A percentile compares a stretch with the other conserved stretches of the same genome.
Evolutionary conservation across 1,140 invertebrate species (phyloP).

Genomic region (Zaprionus capensis): DNA sequence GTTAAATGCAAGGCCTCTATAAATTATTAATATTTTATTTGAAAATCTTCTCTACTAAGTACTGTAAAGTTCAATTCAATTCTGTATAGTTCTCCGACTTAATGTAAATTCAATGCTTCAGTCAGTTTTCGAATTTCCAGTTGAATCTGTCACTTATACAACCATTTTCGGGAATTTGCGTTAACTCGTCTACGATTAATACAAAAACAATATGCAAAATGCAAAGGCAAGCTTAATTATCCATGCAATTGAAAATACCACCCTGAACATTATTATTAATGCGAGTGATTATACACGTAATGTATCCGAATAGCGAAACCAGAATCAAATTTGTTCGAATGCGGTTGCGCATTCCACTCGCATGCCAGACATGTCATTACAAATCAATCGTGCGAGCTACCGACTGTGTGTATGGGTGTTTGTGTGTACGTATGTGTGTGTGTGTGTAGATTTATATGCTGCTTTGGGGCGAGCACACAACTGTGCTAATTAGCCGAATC

Average conservation of each 20-base stretch:
- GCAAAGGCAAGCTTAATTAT: slow-evolving; percentile 1
- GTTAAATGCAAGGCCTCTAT: too few relatives aligned
- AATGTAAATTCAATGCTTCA: too few relatives aligned
- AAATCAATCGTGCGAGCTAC: slow-evolving; percentile 22
- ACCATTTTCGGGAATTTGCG: neutral
- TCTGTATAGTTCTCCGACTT: too few relatives aligned
- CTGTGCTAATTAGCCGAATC: slow-evolving; percentile 58
- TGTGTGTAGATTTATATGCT: slow-evolving; percentile 7
- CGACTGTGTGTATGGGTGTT: neutral
- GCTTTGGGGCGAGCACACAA: slow-evolving; percentile 27
- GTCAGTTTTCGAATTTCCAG: too few relatives aligned
- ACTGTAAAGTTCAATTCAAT: too few relatives aligned
- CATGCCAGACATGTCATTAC: slow-evolving; percentile 36
- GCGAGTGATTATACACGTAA: slow-evolving; percentile 13
- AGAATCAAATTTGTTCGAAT: slow-evolving; percentile 27
- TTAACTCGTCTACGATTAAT: neutral
- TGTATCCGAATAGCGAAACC: slow-evolving; percentile 10
- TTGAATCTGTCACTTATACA: neutral
- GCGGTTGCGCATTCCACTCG: slow-evolving; percentile 30
- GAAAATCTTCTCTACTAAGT: too few relatives aligned
- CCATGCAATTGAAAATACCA: neutral
- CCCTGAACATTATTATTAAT: slow-evolving; percentile 9
- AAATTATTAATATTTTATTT: too few relatives aligned
- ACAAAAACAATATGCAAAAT: neutral
- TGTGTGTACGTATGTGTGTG: neutral